These are phyloP conservation scores for Andrena flavipes DNA, from an alignment of 2,888 invertebrate species.

Conservation along the genomic window DNA sequence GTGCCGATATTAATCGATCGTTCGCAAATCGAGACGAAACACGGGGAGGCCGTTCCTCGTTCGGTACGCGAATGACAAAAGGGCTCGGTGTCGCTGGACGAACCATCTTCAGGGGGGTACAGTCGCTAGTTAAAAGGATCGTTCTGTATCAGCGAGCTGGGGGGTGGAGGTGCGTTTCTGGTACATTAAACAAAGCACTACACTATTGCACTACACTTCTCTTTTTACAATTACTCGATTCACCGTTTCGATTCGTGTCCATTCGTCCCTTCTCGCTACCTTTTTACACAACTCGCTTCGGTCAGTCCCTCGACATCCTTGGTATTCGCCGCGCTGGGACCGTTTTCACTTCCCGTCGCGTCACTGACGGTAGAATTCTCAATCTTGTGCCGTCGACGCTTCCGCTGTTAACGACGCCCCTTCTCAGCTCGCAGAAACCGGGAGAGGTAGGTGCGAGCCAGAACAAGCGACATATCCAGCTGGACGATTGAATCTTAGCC, in stretches of 20 bases:
- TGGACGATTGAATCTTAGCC: no score
- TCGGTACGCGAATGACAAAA: slow-evolving; percentile 24
- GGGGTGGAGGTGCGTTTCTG: not conserved
- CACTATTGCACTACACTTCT: slow-evolving; percentile 70
- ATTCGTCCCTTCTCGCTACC: not conserved
- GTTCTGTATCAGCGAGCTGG: slow-evolving; percentile 9
- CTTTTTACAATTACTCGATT: slow-evolving; percentile 64
- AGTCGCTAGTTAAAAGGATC: slow-evolving; percentile 27
- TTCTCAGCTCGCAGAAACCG: not conserved
- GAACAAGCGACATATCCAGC: no score
- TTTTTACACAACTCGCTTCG: slow-evolving; percentile 10
- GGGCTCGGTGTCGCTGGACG: not conserved
- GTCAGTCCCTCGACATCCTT: not conserved
- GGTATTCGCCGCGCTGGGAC: not conserved
- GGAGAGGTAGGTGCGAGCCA: not conserved
- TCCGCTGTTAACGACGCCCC: not conserved
- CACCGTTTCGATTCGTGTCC: not conserved
- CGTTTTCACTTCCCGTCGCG: slow-evolving; percentile 14
- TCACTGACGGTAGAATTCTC: not conserved
- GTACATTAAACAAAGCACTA: slow-evolving; percentile 56
- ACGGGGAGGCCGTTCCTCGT: slow-evolving; percentile 38
- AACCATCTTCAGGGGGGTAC: not conserved
- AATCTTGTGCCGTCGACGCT: not conserved
- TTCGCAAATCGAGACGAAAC: slow-evolving; percentile 48
- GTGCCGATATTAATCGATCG: slow-evolving; percentile 80